Evolutionary conservation across 1,140 invertebrate genomes (phyloP).

Genomic region (Coelopa frigida): DNA sequence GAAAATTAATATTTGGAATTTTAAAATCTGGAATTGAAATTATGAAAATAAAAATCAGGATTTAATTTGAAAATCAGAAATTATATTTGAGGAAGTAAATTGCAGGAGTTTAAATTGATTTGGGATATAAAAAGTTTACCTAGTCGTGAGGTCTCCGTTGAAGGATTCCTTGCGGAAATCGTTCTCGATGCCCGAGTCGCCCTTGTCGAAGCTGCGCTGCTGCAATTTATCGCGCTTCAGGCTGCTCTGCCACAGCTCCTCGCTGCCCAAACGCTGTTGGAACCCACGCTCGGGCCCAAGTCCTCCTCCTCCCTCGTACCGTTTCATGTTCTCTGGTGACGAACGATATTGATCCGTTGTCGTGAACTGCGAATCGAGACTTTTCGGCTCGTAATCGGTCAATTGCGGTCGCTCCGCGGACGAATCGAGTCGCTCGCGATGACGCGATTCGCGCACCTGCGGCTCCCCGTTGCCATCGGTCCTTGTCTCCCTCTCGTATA

Average conservation of each 20-base stretch:
- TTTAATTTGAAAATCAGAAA: too few relatives aligned
- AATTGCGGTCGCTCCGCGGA: conserved; percentile 29
- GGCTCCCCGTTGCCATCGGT: conserved; percentile 48
- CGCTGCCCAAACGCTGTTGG: conserved; percentile 26
- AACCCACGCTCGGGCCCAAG: conserved; percentile 22
- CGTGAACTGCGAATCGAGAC: conserved; percentile 54
- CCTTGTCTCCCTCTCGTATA: conserved; percentile 50
- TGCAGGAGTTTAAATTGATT: background rate
- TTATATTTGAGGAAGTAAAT: too few relatives aligned
- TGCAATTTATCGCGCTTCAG: conserved; percentile 40
- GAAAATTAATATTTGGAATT: too few relatives aligned
- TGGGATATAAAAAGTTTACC: conserved; percentile 16
- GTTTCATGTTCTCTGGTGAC: conserved; percentile 46
- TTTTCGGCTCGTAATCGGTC: conserved; percentile 55
- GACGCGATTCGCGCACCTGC: conserved; percentile 52
- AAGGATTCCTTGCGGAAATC: conserved; percentile 63
- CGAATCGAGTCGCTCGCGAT: conserved; percentile 45
- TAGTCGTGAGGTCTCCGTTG: conserved; percentile 48
- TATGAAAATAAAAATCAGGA: background rate
- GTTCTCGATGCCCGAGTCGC: conserved; percentile 72
- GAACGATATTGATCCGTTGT: conserved; percentile 48
- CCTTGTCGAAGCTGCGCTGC: conserved; percentile 45
- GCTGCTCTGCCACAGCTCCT: conserved; percentile 41
- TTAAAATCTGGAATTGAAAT: too few relatives aligned
- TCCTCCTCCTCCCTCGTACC: conserved; percentile 18